Base-by-base conservation (phyloP, 1,140 invertebrate species). In the Archivesica marissinica region DNA sequence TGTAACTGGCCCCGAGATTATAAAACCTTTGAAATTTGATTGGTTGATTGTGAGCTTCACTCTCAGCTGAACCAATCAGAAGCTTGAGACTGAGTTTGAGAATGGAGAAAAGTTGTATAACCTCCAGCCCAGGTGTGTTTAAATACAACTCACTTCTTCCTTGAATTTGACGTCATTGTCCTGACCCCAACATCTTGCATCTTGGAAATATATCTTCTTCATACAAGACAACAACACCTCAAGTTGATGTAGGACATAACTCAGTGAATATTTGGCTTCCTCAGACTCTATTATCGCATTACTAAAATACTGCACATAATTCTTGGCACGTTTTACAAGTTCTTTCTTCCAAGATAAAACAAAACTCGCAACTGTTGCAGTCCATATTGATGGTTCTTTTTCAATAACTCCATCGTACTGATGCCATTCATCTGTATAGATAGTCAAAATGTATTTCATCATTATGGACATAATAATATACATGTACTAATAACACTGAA, bases 371-470 rank as follows among this genome's bases (percentile, higher is more conserved):
- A 7, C 33, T 30, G 28, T 30, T 59, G 25, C 23, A 15, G 50
- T n/a, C 54, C 54, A 59, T 2, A 30, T 59, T 59, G 54, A 28
- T 28, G 54, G 54, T 30, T 59, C 54, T 59, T 28, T 59, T 28
- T 64, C 59, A 33, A 35, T 17, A 64, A 64, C 28, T 64, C 59
- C 59, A 64, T 64, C 59, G 38, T 64, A 64, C 59, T 64, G 59
- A 20, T 64, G 59, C 54, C 54, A 59, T 3, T 30, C 54, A 59
- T 59, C 54, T 59, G n/a, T 54, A 9, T 47, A 47, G 44, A 47
- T 54, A n/a, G 7, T 47, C 7, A 20, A 47, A n/a, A n/a, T n/a
- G n/a, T n/a, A n/a, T n/a, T n/a, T n/a, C n/a, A n/a, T n/a, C n/a
- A n/a, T n/a, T n/a, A n/a, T n/a, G n/a, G n/a, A n/a, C n/a, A n/a